Evolutionary conservation across 1,140 invertebrate species (phyloP), one percentile per base, ranked within the genome.

Genomic region (Temnothorax longispinosus): DNA sequence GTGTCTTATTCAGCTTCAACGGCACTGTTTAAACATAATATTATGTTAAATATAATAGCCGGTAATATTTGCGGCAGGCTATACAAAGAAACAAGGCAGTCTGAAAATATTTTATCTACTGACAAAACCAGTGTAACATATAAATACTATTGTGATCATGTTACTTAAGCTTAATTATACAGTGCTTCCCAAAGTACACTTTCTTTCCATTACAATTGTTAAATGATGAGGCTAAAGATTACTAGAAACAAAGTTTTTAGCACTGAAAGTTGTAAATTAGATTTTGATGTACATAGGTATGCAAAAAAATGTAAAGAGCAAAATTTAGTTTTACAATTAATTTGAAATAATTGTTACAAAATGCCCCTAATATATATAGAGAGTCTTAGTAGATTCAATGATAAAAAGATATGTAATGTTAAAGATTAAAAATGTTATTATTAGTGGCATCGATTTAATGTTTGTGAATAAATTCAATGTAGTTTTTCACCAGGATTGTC

Each of bases 91-190:
- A 62, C 2, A 62, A 15, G 56, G 18, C 10, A 47, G 38, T 60
- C 58, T 77, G 15, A 77, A n/a, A 64, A 64, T 64, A 47, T 60
- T 77, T 77, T 77, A 77, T n/a, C 0, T 10, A 64, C 5, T 44
- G 75, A 64, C 27, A 41, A 64, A 44, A 44, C 27, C 15, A 64
- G 10, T 77, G n/a, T 71, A 75, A 64, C 47, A 32, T 3, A 6
- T 62, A 60, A 58, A 8, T 77, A 44, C 1, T 78, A 62, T 77
- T 78, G 76, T 78, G 76, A 65, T 65, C 3, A 65, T 64, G 18
- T 64, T 64, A 64, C 58, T 78, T 78, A 78, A 18, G 18, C 44
- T 32, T 78, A 78, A 64, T 65, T 78, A 64, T 76, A 77, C 5
- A 64, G 47, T n/a, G 11, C 11, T 8, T 78, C 35, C 18, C 27